Conservation (phyloP, 2,888 invertebrate genomes). For the Steinernema hermaphroditum region DNA sequence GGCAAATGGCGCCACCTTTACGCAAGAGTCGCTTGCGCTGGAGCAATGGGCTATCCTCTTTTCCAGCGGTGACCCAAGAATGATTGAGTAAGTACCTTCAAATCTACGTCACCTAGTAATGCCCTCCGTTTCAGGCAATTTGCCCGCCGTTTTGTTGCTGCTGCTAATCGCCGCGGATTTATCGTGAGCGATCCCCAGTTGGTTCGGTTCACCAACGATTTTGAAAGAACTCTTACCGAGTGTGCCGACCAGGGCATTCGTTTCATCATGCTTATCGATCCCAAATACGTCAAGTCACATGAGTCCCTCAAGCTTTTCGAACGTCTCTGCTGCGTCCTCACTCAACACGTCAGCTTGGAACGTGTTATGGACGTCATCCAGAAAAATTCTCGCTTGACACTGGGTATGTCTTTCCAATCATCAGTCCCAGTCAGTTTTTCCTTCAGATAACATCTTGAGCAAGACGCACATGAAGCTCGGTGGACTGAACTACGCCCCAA, state of each 20-base stretch:
- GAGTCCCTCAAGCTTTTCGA: slow-evolving; percentile 41
- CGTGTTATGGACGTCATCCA: neutral
- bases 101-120: no score
- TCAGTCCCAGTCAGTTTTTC: neutral
- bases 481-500: slow-evolving; percentile 44
- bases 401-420: neutral
- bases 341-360: slow-evolving; percentile 39
- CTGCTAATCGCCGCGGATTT: neutral
- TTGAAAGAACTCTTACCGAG: neutral
- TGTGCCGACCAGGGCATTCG: slow-evolving; percentile 35
- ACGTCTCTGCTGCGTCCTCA: slow-evolving; percentile 35
- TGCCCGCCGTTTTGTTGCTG: neutral
- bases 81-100: neutral
- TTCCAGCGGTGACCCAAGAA: neutral
- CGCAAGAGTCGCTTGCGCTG: neutral
- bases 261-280: slow-evolving; percentile 36
- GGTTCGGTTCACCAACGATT: neutral
- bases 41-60: neutral
- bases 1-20: neutral
- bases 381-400: slow-evolving; percentile 11
- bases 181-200: neutral
- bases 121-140: neutral
- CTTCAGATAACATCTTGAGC: slow-evolving; percentile 36
- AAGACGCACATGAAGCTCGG: slow-evolving; percentile 45
- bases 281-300: slow-evolving; percentile 35